Conservation (phyloP, 2,113 vertebrate species). For the Neofelis nebulosa region DNA sequence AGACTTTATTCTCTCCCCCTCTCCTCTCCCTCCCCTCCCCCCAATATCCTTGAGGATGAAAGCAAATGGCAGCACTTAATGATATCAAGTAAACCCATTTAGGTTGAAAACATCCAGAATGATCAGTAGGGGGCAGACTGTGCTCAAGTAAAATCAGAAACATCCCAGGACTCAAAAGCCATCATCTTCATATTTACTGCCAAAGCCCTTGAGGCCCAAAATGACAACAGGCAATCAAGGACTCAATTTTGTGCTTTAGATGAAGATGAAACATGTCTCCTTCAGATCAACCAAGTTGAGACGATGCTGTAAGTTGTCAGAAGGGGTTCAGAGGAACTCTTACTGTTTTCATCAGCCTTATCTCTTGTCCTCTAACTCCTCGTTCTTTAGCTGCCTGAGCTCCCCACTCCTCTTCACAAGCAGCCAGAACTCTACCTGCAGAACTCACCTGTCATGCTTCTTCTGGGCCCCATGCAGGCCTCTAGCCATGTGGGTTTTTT, state of each 20-base stretch:
- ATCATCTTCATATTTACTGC: background rate
- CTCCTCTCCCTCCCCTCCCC: background rate
- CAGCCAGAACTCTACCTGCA: background rate
- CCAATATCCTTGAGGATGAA: background rate
- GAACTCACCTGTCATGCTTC: background rate
- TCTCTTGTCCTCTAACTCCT: background rate
- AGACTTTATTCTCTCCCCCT: background rate
- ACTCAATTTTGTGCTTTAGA: background rate
- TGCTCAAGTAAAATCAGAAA: constrained; percentile 32
- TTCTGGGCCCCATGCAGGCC: background rate
- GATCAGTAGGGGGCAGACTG: constrained; percentile 64
- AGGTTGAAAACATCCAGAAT: background rate
- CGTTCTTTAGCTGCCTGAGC: background rate
- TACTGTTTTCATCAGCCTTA: background rate
- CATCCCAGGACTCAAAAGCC: background rate
- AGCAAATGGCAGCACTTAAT: background rate
- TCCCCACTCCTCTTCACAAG: background rate
- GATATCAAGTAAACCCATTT: background rate
- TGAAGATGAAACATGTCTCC: background rate
- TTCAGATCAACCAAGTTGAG: background rate
- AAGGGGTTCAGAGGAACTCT: background rate
- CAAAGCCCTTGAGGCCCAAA: background rate
- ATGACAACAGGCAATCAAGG: background rate
- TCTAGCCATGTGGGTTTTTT: background rate
- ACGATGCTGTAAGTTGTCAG: background rate